phyloP scores from a whole-genome alignment of 1,140 invertebrate species.

The Pinna nobilis region DNA sequence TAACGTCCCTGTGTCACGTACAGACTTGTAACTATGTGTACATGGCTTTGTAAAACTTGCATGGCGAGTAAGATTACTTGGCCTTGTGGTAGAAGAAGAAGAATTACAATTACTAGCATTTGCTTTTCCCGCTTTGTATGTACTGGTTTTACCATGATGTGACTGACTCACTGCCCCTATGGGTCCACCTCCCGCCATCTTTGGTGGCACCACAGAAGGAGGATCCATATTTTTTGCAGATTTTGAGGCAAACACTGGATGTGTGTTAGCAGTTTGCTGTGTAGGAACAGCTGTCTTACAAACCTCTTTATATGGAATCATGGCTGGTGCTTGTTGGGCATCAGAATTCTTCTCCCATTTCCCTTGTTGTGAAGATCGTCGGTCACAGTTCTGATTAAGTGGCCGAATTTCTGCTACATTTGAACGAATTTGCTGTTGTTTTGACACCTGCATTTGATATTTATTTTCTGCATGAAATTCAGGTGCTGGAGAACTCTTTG shows the following conservation, averaged over 20 bases:
- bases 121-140: slow-evolving; percentile 17
- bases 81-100: slow-evolving; percentile 24
- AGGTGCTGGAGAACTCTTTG: slow-evolving; percentile 15
- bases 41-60: slow-evolving; percentile 21
- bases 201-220: slow-evolving; percentile 30
- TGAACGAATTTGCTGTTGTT: slow-evolving; percentile 41
- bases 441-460: slow-evolving; percentile 36
- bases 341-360: no score
- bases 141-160: not conserved
- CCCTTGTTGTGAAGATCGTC: not conserved
- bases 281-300: slow-evolving; percentile 30
- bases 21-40: not conserved
- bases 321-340: not conserved
- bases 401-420: slow-evolving; percentile 55
- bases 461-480: slow-evolving; percentile 35
- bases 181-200: not conserved
- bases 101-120: slow-evolving; percentile 20
- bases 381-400: slow-evolving; percentile 41
- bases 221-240: slow-evolving; percentile 13
- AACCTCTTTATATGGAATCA: slow-evolving; percentile 28
- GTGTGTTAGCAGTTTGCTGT: slow-evolving; percentile 31
- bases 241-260: slow-evolving; percentile 14
- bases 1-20: slow-evolving; percentile 22
- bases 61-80: slow-evolving; percentile 3
- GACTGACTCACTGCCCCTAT: slow-evolving; percentile 5